phyloP scores from a whole-genome alignment of 2,888 invertebrate genomes.

The Eueremaeus valkanovi region DNA sequence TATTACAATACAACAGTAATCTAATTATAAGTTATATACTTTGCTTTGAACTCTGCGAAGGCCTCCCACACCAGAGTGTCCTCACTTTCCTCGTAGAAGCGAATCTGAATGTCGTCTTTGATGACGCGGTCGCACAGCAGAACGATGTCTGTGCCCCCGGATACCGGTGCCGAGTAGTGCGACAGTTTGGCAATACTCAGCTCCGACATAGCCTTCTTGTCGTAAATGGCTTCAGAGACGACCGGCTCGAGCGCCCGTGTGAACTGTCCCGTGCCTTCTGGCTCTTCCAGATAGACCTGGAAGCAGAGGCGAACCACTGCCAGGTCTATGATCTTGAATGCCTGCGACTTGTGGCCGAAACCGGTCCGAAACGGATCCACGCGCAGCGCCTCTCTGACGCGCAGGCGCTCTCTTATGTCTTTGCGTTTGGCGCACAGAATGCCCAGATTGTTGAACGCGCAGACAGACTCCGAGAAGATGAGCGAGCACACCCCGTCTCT shows the following conservation, averaged over 20 bases:
- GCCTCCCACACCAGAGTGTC: constrained; percentile 73
- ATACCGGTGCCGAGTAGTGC: constrained; percentile 74
- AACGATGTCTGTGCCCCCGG: constrained; percentile 85
- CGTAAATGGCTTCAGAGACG: constrained; percentile 86
- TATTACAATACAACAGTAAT: background rate
- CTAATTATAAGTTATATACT: background rate
- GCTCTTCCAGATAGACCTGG: constrained; percentile 70
- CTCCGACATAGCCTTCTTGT: constrained; percentile 94
- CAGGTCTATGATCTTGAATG: constrained; percentile 82
- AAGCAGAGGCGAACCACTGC: constrained; percentile 91
- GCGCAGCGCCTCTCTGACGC: constrained; percentile 70
- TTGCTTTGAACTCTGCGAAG: constrained; percentile 73
- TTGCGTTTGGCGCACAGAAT: constrained; percentile 95
- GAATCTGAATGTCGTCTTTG: constrained; percentile 81
- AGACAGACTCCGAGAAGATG: constrained; percentile 61
- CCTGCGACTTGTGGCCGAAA: constrained; percentile 74
- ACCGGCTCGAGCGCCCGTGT: constrained; percentile 70
- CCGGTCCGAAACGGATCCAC: constrained; percentile 93
- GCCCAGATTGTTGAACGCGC: constrained; percentile 76
- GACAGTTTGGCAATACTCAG: constrained; percentile 82
- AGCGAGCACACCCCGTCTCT: constrained; percentile 85
- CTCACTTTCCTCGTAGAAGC: constrained; percentile 75
- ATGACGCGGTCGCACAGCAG: constrained; percentile 82
- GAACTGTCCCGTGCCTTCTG: constrained; percentile 65
- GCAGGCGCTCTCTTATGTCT: constrained; percentile 79